These are phyloP conservation scores for Palythoa grandiflora DNA, from an alignment of 92 coral and sea anemone genomes.

Conservation along the genomic window DNA sequence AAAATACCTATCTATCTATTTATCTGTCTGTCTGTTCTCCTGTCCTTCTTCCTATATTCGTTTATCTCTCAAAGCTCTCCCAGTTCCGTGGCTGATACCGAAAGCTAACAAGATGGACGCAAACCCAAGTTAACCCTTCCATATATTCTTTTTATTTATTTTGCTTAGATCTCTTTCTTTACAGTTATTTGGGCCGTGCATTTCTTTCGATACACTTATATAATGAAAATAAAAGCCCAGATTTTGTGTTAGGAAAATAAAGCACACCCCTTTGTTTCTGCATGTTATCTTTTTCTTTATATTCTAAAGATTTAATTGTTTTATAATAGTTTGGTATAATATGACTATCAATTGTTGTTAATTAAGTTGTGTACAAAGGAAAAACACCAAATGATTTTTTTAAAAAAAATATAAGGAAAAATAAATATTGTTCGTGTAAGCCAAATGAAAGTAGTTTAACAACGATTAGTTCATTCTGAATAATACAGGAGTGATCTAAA, in stretches of 20 bases:
- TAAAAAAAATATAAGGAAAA: no score
- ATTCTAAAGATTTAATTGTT: not conserved
- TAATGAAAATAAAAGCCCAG: constrained; percentile 51
- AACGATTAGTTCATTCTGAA: not conserved
- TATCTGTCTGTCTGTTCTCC: not conserved
- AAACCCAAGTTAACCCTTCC: not conserved
- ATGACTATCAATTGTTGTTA: not conserved
- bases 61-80: not conserved
- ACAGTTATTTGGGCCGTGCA: constrained; percentile 26
- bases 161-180: constrained; percentile 24
- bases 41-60: not conserved
- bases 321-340: not conserved
- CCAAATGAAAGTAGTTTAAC: not conserved
- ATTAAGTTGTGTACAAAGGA: not conserved
- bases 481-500: not conserved
- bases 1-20: not conserved
- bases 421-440: not conserved
- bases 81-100: not conserved
- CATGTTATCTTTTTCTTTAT: not conserved
- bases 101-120: not conserved
- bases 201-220: constrained; percentile 24
- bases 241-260: constrained; percentile 47
- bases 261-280: not conserved
- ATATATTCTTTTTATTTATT: not conserved
- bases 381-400: not conserved